phyloP scores from a whole-genome alignment of 2,888 invertebrate genomes.

The Synanthedon tipuliformis region DNA sequence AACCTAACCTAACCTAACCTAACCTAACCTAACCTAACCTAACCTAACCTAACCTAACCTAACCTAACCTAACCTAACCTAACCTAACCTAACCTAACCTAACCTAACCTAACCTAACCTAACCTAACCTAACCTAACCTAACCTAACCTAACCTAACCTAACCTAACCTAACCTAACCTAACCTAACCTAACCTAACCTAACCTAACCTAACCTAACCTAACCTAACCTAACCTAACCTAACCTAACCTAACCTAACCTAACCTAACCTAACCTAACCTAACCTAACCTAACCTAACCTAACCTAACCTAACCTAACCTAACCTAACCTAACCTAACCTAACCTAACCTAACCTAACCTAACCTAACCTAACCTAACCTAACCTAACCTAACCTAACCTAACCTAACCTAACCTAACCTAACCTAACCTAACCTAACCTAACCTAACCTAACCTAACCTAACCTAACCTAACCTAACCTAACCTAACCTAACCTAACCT shows the following conservation, averaged over 20 bases:
- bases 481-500: too few relatives aligned
- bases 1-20: not conserved
- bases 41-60: not conserved
- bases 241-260: not conserved
- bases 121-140: constrained; percentile 1
- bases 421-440: constrained; percentile 4
- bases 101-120: constrained; percentile 1
- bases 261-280: constrained; percentile 1
- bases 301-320: not conserved
- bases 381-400: not conserved
- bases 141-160: constrained; percentile 1
- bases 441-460: constrained; percentile 7
- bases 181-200: constrained; percentile 1
- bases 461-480: constrained; percentile 5
- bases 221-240: constrained; percentile 1
- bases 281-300: not conserved
- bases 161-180: not conserved
- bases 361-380: not conserved
- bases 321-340: constrained; percentile 1
- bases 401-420: constrained; percentile 5
- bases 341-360: constrained; percentile 1
- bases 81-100: constrained; percentile 1
- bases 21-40: not conserved
- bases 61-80: constrained; percentile 1
- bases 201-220: not conserved